Conservation (phyloP, 2,888 invertebrate species). For the Chrysomela aeneicollis region DNA sequence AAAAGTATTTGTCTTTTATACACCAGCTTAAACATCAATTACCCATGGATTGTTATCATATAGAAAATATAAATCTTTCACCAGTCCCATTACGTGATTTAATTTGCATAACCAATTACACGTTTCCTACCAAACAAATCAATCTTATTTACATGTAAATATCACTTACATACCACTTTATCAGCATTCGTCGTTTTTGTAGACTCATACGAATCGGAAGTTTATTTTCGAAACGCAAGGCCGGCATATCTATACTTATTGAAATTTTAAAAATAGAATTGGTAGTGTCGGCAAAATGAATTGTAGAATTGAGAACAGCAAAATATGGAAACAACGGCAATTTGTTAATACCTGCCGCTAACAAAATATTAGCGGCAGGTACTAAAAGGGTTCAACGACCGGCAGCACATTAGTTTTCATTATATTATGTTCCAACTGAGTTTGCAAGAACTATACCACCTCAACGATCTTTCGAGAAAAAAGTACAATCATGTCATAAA, state of each 20-base stretch:
- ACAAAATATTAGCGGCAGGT: too few relatives aligned
- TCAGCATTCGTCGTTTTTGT: constrained; percentile 2
- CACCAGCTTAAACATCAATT: too few relatives aligned
- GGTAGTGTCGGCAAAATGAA: background rate
- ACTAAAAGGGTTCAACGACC: too few relatives aligned
- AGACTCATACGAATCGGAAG: background rate
- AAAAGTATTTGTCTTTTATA: too few relatives aligned
- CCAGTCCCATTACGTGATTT: background rate
- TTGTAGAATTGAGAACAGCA: background rate
- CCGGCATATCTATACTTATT: background rate
- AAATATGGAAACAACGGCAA: too few relatives aligned
- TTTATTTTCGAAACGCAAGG: constrained; percentile 1
- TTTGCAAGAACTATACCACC: too few relatives aligned
- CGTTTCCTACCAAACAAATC: background rate
- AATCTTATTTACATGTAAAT: background rate
- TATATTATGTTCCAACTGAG: too few relatives aligned
- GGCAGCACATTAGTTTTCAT: too few relatives aligned
- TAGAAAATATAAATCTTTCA: constrained; percentile 2
- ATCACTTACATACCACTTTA: constrained; percentile 7
- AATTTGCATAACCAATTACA: constrained; percentile 4
- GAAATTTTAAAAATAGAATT: constrained; percentile 1
- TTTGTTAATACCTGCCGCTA: too few relatives aligned
- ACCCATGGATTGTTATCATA: too few relatives aligned
- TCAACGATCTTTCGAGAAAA: too few relatives aligned
- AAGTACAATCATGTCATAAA: too few relatives aligned